A percentile compares a stretch with the other conserved stretches of the same genome.
Evolutionary conservation across 2,797 vertebrate species (phyloP).

Genomic region (Xerus rutilus): DNA sequence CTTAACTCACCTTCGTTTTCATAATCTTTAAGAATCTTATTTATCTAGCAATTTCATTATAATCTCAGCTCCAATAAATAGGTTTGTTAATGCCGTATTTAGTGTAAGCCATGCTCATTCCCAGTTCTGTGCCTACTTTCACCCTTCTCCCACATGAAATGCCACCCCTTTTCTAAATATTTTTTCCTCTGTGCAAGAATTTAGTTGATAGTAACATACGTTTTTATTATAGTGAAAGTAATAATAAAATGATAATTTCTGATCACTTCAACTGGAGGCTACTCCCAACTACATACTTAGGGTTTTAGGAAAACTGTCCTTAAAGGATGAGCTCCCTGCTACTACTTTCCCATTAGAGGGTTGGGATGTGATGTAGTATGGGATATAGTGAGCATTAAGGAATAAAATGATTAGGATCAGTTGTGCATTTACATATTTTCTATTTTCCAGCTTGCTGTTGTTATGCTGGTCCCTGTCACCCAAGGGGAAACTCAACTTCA

Average conservation of each 20-base stretch:
- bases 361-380: neutral
- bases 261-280: neutral
- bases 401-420: neutral
- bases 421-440: neutral
- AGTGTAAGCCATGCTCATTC: neutral
- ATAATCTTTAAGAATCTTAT: neutral
- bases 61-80: neutral
- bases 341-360: neutral
- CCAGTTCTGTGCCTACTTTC: neutral
- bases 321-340: neutral
- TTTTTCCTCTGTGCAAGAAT: neutral
- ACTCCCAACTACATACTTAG: neutral
- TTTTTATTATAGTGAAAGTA: neutral
- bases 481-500: neutral
- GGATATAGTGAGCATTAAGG: neutral
- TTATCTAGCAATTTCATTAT: neutral
- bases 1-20: neutral
- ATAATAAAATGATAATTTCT: neutral
- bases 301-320: neutral
- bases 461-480: neutral
- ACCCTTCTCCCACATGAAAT: neutral
- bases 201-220: neutral
- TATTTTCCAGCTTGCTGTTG: neutral
- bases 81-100: neutral
- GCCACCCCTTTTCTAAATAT: neutral